Evolutionary conservation across 2,888 invertebrate genomes (phyloP), one percentile per base, ranked within the genome.

Genomic region (Suillia variegata): DNA sequence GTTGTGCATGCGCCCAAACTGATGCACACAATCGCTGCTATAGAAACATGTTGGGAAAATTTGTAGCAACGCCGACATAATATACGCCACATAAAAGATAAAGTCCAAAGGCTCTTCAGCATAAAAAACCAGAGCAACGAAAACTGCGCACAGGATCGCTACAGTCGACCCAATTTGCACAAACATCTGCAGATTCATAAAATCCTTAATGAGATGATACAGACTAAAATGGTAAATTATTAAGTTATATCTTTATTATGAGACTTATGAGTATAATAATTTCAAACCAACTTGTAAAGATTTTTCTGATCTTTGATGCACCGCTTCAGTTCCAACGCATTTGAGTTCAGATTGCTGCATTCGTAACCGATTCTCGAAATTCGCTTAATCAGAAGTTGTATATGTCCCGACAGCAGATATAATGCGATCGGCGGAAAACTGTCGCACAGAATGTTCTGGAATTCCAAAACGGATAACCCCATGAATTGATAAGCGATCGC

Each of bases 271-370:
- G n/a, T n/a, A n/a, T n/a, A n/a, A n/a, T n/a, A 10, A 13, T 2
- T 2, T 2, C 6, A 22, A 13, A 31, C 13, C 17, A 24, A 75
- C 74, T 54, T 59, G 18, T 66, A 67, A 1, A 74, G 55, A 2
- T 38, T 38, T 10, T 69, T 42, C 13, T 75, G 74, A 50, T 71
- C 73, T 1, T 47, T 54, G 13, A 74, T 65, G 38, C 73, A 75
- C 1, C 47, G 34, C 4, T 62, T 47, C 1, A 74, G 66, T 1
- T 67, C 58, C 2, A 20, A 12, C 3, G 71, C 68, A 13, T 71
- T 70, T 1, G 26, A 24, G 1, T 15, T 15, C 8, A 21, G 58
- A 22, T 54, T 50, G 1, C 24, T 4, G 8, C 15, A 1, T 4
- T 58, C 62, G 51, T 66, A 56, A n/a, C 71, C 71, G 0, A 72